Percentiles rank a stretch among this genome's conserved stretches.
Evolutionary conservation across 2,113 vertebrate genomes (phyloP).

Genomic region (Entomyzon cyanotis): DNA sequence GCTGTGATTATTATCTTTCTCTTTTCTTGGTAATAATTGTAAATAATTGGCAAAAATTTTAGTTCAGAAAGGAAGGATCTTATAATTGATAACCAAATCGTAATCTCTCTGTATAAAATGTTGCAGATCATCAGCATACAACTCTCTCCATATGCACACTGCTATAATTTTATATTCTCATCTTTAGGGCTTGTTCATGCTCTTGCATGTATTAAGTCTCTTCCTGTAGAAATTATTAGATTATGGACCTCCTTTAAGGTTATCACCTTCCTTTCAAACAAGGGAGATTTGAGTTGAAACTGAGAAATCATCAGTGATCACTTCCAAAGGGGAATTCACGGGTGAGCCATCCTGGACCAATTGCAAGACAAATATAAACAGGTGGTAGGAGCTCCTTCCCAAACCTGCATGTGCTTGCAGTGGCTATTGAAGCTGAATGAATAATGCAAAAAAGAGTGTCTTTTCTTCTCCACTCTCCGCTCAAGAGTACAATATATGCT

Average conservation of each 20-base stretch:
- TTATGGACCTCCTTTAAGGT: neutral
- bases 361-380: neutral
- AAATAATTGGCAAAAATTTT: neutral
- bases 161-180: neutral
- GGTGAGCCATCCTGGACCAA: neutral
- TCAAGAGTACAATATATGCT: neutral
- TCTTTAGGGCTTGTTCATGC: neutral
- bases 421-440: neutral
- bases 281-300: neutral
- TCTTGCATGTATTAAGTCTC: neutral
- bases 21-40: neutral
- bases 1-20: neutral
- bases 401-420: neutral
- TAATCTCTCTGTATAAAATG: neutral
- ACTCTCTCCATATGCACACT: neutral
- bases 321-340: neutral
- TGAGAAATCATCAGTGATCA: neutral
- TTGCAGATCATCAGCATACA: neutral
- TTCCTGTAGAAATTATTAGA: neutral
- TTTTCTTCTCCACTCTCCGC: neutral
- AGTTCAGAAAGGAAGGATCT: neutral
- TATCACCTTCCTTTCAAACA: neutral
- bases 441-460: neutral
- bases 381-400: neutral
- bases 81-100: neutral